These are phyloP conservation scores for Neotoxoptera formosana DNA, from an alignment of 1,140 invertebrate species.

Conservation along the genomic window DNA sequence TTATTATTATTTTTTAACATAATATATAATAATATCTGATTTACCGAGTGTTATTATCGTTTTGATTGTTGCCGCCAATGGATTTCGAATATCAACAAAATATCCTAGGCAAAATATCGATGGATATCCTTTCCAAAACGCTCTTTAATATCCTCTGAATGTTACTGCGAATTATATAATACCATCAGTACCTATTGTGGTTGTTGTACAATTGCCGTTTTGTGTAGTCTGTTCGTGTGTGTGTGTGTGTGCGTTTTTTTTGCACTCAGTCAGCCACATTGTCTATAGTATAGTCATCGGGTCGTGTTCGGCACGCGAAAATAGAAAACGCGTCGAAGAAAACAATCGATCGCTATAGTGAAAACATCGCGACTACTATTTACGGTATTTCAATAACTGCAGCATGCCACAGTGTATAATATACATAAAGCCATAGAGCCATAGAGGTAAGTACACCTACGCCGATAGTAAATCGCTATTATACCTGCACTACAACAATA, in stretches of 20 bases:
- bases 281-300: neutral
- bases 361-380: neutral
- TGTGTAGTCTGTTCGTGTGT: neutral
- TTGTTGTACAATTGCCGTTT: neutral
- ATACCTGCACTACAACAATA: neutral
- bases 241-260: neutral
- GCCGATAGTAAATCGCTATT: neutral
- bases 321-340: neutral
- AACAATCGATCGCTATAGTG: neutral
- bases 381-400: neutral
- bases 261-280: neutral
- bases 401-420: neutral
- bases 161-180: neutral
- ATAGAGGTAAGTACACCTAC: no score
- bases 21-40: neutral
- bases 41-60: neutral
- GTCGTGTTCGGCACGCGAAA: neutral
- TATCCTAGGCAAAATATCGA: neutral
- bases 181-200: neutral
- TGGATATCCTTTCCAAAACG: neutral
- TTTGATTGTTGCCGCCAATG: neutral
- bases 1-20: neutral
- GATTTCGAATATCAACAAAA: neutral
- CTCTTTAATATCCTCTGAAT: neutral
- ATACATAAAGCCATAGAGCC: neutral